A percentile compares a stretch with the other conserved stretches of the same genome.
Conservation (phyloP, 2,113 vertebrate genomes). For the Carassius carassius region DNA sequence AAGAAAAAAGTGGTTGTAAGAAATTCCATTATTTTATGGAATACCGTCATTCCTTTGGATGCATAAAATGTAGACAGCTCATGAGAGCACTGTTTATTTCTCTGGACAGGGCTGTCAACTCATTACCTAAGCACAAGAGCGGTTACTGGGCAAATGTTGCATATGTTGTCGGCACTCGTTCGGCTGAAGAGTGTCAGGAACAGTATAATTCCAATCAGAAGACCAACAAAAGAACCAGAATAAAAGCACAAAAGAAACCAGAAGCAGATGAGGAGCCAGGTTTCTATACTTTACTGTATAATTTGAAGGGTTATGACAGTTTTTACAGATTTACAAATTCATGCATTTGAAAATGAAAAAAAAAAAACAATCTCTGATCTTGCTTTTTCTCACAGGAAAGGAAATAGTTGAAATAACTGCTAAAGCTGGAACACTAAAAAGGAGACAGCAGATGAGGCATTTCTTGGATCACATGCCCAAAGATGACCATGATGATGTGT, state of each 20-base stretch:
- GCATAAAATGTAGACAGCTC: background rate
- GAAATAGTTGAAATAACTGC: conserved; percentile 74
- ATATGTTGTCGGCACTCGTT: conserved; percentile 79
- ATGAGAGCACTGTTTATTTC: background rate
- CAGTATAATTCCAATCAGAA: conserved; percentile 68
- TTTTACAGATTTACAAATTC: background rate
- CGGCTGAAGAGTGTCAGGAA: conserved; percentile 83
- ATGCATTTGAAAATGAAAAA: background rate
- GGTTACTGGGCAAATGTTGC: conserved; percentile 88
- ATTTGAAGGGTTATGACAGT: background rate
- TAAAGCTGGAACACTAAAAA: conserved; percentile 83
- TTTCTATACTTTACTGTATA: background rate
- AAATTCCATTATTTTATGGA: background rate
- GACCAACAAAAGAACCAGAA: conserved; percentile 52
- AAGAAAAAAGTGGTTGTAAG: too few species aligned
- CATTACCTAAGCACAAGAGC: conserved; percentile 76
- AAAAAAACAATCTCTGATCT: background rate
- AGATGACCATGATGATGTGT: conserved; percentile 86
- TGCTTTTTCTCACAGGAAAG: conserved; percentile 36
- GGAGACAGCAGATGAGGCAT: conserved; percentile 88
- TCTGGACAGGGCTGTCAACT: conserved; percentile 76
- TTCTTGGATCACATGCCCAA: conserved; percentile 87
- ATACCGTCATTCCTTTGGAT: background rate
- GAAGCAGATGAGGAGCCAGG: conserved; percentile 58
- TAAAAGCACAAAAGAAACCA: conserved; percentile 42